Percentiles rank a stretch among this genome's conserved stretches.
These are phyloP conservation scores for Carposina sasakii DNA, from an alignment of 1,140 invertebrate genomes.

Conservation along the genomic window DNA sequence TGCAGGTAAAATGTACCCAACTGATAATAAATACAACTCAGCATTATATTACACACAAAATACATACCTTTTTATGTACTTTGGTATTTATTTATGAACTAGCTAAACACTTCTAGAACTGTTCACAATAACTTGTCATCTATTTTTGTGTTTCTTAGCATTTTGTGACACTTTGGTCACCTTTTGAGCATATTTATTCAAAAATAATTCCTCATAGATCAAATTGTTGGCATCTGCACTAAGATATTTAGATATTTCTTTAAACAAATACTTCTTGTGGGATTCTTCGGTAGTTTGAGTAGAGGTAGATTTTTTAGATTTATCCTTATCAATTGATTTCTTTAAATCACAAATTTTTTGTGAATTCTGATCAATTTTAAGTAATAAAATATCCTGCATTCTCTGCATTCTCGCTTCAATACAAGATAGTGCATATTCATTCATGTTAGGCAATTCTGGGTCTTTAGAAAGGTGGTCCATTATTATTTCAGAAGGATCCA, in stretches of 20 bases:
- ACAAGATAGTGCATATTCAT: slow-evolving; percentile 39
- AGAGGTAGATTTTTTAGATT: slow-evolving; percentile 15
- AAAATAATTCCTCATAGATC: slow-evolving; percentile 61
- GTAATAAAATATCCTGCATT: slow-evolving; percentile 50
- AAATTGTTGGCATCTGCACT: slow-evolving; percentile 44
- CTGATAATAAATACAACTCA: too few relatives aligned
- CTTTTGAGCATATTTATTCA: slow-evolving; percentile 42
- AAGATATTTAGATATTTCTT: slow-evolving; percentile 55
- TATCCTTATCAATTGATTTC: slow-evolving; percentile 18
- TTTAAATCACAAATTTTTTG: slow-evolving; percentile 47
- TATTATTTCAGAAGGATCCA: too few relatives aligned
- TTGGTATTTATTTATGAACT: too few relatives aligned
- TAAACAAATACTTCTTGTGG: slow-evolving; percentile 47
- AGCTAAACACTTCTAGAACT: too few relatives aligned
- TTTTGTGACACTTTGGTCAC: neutral
- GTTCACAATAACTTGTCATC: too few relatives aligned
- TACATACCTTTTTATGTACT: too few relatives aligned
- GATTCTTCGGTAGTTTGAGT: slow-evolving; percentile 37
- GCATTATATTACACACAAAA: too few relatives aligned
- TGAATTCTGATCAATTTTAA: slow-evolving; percentile 56
- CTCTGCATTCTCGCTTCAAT: slow-evolving; percentile 51
- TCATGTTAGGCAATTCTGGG: slow-evolving; percentile 19
- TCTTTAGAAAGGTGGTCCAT: slow-evolving; percentile 26
- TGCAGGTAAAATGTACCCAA: too few relatives aligned
- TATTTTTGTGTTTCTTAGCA: too few relatives aligned